Percentiles rank a stretch among this genome's conserved stretches.
phyloP scores from a whole-genome alignment of 1,140 invertebrate species.

The Gerris buenoi region DNA sequence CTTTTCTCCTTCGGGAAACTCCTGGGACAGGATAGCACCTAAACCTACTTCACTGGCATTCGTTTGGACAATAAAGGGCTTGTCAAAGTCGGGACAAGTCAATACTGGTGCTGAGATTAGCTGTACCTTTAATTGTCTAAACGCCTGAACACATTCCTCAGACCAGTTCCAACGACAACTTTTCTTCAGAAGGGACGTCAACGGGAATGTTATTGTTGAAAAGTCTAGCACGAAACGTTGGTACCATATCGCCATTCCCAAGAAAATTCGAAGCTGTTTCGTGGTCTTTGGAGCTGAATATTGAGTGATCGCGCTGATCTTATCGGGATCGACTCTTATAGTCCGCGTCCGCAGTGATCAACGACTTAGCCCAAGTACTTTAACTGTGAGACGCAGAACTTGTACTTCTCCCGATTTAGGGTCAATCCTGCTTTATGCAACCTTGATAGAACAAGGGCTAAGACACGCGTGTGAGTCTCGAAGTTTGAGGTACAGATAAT shows the following conservation, averaged over 20 bases:
- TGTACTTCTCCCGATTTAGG: too few species aligned
- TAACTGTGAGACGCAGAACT: too few species aligned
- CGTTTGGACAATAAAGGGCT: too few species aligned
- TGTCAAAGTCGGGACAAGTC: conserved; percentile 20
- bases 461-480: conserved; percentile 26
- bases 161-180: conserved; percentile 16
- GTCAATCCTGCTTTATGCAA: too few species aligned
- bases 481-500: conserved; percentile 27
- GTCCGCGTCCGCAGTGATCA: neutral
- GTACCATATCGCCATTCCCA: conserved; percentile 24
- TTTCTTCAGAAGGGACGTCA: too few species aligned
- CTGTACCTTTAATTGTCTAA: too few species aligned
- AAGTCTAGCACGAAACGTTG: too few species aligned
- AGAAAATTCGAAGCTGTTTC: conserved; percentile 19
- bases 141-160: conserved; percentile 14
- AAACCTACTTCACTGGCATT: too few species aligned
- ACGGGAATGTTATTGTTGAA: too few species aligned
- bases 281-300: conserved; percentile 20
- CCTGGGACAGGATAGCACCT: neutral
- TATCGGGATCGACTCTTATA: conserved; percentile 9
- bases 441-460: too few species aligned
- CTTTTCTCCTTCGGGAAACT: neutral
- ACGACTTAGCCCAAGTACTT: too few species aligned
- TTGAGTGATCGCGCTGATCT: conserved; percentile 23
- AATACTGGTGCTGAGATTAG: too few species aligned